Evolutionary conservation across 2,888 invertebrate species (phyloP), one percentile per base, ranked within the genome.

Genomic region (Yponomeuta malinellus): DNA sequence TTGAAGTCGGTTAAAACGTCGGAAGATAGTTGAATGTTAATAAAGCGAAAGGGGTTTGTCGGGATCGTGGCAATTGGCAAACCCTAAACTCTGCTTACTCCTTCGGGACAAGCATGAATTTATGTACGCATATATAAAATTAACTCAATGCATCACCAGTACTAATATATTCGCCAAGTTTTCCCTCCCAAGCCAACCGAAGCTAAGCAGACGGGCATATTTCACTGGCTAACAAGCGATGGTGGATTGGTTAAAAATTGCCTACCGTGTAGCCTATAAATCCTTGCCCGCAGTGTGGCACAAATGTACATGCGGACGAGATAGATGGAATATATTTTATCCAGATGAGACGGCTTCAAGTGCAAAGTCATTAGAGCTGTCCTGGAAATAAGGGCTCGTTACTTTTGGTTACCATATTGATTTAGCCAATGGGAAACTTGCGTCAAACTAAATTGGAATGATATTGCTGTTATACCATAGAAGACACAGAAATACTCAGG

Each of bases 161-260:
- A 59, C 3, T 59, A 59, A 59, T 3, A 59, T 15, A 59, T 59
- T 15, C 52, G 52, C 52, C 52, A 59, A 59, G 52, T 59, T 15
- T 15, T 5, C 52, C 15, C 52, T 59, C 52, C 15, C 12, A 59
- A 15, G 15, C 12, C 52, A 59, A 15, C 52, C 52, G 52, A 59
- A 59, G 52, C 52, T 59, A 59, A 59, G 52, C 52, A 59, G 52
- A 15, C 52, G 52, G 15, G 74, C 76, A 78, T 81, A 81, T 80
- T 79, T 82, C 78, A 80, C 74, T 69, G 73, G 76, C 74, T 78
- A 82, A 86, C 86, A 86, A 82, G 86, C 78, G 73, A 77, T 31
- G 79, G 76, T 79, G 82, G 86, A 87, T 85, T 80, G 84, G 81
- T 83, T 85, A 87, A 89, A 89, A 89, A 89, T 88, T 84, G 81